Evolutionary conservation across 2,797 vertebrate genomes (phyloP), one percentile per base, ranked within the genome.

Genomic region (Dromococcyx pavoninus): DNA sequence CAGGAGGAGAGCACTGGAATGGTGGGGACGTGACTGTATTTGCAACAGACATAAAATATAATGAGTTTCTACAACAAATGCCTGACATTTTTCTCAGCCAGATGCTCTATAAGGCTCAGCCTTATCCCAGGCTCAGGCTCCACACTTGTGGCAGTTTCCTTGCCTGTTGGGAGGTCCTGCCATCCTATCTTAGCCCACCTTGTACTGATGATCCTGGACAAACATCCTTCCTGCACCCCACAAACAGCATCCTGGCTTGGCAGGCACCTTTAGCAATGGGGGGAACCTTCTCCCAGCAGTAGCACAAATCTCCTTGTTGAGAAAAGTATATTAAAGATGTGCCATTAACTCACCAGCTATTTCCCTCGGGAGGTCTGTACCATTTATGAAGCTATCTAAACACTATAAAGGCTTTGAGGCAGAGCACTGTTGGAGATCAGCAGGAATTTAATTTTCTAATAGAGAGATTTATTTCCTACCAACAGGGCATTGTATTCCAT

Each of bases 361-460:
- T 82, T 84, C 88, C 82, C 76, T 64, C 9, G 7, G 80, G 88
- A 86, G 35, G 62, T 70, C n/a, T 51, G 58, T 84, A 3, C 65
- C 28, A 17, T 50, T 92, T 88, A 80, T 5, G 73, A 77, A 92
- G 61, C 88, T 86, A 56, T 66, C 37, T 9, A 69, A 94, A 80
- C 69, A 21, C 66, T 43, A 13, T 32, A 66, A 72, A 81, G 65
- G 66, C 78, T 57, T 46, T 0, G 33, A 94, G 86, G 83, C 86
- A 94, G 69, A 90, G 88, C 76, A 32, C 73, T 51, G 86, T 5
- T 44, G 84, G 66, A 94, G 70, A 91, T 78, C 76, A 90, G 88
- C 80, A 86, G 51, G 76, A 88, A 84, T 91, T 92, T 72, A 61
- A 84, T 94, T 91, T 93, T 43, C 76, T 94, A 88, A 94, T 56